phyloP scores from a whole-genome alignment of 2,113 vertebrate genomes.

The Nerophis ophidion region DNA sequence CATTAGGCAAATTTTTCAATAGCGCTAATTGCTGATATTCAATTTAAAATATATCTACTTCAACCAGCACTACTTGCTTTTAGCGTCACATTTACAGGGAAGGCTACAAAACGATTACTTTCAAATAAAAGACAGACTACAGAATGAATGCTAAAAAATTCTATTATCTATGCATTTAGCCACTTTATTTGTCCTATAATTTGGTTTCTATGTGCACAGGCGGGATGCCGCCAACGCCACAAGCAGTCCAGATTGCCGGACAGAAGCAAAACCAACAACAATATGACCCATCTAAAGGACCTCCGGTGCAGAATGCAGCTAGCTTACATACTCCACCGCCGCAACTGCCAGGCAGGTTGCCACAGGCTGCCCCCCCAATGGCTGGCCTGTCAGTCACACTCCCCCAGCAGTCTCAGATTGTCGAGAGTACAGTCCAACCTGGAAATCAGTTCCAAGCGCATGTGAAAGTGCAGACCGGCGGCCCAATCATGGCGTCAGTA shows the following conservation, averaged over 20 bases:
- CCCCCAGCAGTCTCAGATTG: constrained; percentile 73
- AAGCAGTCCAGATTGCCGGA: constrained; percentile 73
- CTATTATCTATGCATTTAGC: constrained; percentile 40
- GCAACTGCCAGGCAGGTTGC: constrained; percentile 78
- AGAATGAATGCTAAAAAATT: not conserved
- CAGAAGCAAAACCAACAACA: constrained; percentile 81
- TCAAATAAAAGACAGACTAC: constrained; percentile 6
- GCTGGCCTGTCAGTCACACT: constrained; percentile 74
- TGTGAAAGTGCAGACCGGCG: constrained; percentile 74
- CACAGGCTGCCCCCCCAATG: constrained; percentile 69
- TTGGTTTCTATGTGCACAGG: constrained; percentile 68
- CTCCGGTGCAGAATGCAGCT: constrained; percentile 82
- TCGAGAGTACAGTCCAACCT: constrained; percentile 65
- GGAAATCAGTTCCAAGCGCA: constrained; percentile 70
- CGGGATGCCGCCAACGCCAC: constrained; percentile 77
- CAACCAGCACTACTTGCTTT: constrained; percentile 3
- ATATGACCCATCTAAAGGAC: constrained; percentile 88
- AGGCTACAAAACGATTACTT: constrained; percentile 22
- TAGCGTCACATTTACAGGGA: constrained; percentile 24
- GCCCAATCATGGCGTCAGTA: constrained; percentile 58
- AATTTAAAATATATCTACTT: constrained; percentile 16
- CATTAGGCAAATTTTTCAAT: constrained; percentile 46
- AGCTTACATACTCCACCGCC: constrained; percentile 77
- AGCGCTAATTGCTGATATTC: constrained; percentile 45
- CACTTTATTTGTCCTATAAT: constrained; percentile 39